Evolutionary conservation across 2,113 vertebrate species (phyloP).

Genomic region (Ochotona curzoniae): DNA sequence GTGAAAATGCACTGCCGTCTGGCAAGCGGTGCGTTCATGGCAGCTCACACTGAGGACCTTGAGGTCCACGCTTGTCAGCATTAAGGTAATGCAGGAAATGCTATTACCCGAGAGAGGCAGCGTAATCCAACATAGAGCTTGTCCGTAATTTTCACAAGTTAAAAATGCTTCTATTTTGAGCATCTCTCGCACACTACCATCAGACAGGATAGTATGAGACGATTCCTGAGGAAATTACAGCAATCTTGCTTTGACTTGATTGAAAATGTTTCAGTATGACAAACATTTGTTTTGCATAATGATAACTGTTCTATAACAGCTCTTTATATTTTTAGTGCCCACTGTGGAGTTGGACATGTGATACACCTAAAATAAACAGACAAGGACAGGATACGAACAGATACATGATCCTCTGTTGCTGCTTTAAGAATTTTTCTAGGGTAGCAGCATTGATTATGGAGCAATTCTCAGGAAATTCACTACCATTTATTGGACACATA

Average conservation of each 20-base stretch:
- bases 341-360: background rate
- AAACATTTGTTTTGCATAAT: background rate
- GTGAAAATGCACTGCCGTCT: background rate
- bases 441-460: background rate
- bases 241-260: background rate
- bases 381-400: background rate
- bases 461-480: background rate
- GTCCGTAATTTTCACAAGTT: constrained; percentile 28
- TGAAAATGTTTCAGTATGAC: background rate
- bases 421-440: background rate
- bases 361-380: background rate
- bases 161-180: constrained; percentile 36
- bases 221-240: background rate
- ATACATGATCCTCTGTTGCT: background rate
- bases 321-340: background rate
- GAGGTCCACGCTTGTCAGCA: background rate
- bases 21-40: background rate
- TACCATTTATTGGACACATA: background rate
- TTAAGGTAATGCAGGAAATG: background rate
- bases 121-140: background rate
- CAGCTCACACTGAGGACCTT: constrained; percentile 7
- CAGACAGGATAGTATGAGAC: background rate
- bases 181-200: background rate
- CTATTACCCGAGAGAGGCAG: background rate
- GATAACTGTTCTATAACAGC: background rate